Percentiles rank a stretch among this genome's conserved stretches.
phyloP scores from a whole-genome alignment of 2,797 vertebrate species.

The Chiroxiphia lanceolata region DNA sequence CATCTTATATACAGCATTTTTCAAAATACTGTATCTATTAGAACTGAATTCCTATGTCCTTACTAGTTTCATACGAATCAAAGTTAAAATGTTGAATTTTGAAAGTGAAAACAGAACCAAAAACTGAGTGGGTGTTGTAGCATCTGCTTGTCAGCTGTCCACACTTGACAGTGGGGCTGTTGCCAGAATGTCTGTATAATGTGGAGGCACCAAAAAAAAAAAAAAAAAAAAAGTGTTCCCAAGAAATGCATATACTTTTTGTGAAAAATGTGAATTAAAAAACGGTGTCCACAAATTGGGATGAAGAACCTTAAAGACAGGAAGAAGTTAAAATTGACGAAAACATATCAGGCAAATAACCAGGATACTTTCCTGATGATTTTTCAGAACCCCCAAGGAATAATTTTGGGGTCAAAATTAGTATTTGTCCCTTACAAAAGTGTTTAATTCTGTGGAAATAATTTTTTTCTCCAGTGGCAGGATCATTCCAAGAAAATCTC shows the following conservation, averaged over 20 bases:
- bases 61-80: background rate
- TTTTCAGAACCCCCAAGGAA: background rate
- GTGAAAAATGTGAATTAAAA: background rate
- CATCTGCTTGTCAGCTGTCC: slow-evolving; percentile 26
- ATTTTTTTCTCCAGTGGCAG: background rate
- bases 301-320: background rate
- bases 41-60: background rate
- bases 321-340: background rate
- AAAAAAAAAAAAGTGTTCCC: background rate
- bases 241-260: background rate
- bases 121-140: background rate
- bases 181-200: background rate
- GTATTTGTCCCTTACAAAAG: background rate
- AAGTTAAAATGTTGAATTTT: background rate
- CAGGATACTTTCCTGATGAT: background rate
- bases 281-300: background rate
- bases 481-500: background rate
- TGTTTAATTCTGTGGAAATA: background rate
- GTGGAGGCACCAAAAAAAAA: background rate
- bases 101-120: background rate
- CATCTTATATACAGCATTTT: background rate
- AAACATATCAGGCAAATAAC: background rate
- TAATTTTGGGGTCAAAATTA: background rate
- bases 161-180: background rate
- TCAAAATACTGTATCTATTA: background rate